A percentile compares a stretch with the other conserved stretches of the same genome.
These are phyloP conservation scores for Gallinago solitaria DNA, from an alignment of 2,797 vertebrate genomes.

Conservation along the genomic window DNA sequence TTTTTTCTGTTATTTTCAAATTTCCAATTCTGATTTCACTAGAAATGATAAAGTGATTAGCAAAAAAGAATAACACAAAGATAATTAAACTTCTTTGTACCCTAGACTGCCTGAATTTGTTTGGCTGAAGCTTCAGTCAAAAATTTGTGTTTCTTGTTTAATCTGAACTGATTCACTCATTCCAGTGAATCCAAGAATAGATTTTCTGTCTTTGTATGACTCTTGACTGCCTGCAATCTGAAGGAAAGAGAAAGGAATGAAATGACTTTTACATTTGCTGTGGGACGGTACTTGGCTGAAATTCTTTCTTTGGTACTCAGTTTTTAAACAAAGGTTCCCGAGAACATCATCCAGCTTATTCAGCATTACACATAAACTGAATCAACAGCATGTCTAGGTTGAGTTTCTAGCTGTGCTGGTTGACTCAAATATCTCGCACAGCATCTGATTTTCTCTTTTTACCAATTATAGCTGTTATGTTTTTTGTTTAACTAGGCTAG, in stretches of 20 bases:
- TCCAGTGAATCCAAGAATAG: conserved; percentile 16
- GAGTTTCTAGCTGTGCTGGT: background rate
- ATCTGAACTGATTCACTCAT: conserved; percentile 21
- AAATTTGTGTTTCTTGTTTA: background rate
- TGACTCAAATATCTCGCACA: background rate
- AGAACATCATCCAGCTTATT: background rate
- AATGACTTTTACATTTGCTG: conserved; percentile 10
- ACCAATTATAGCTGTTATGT: background rate
- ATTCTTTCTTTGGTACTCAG: conserved; percentile 27
- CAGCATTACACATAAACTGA: background rate
- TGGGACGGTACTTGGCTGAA: conserved; percentile 19
- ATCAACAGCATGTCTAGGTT: background rate
- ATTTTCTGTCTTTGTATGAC: conserved; percentile 14
- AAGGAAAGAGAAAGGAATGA: conserved; percentile 24
- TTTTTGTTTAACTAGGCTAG: conserved; percentile 20
- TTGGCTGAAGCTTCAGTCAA: conserved; percentile 4
- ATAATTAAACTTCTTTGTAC: background rate
- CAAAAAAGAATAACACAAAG: background rate
- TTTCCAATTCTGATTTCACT: conserved; percentile 1
- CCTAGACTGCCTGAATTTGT: background rate
- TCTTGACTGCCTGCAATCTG: conserved; percentile 7
- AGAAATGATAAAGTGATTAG: background rate
- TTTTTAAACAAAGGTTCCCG: conserved; percentile 17
- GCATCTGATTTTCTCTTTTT: conserved; percentile 21
- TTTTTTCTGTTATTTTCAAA: background rate